phyloP scores from a whole-genome alignment of 2,113 vertebrate species.

The Noctilio leporinus region DNA sequence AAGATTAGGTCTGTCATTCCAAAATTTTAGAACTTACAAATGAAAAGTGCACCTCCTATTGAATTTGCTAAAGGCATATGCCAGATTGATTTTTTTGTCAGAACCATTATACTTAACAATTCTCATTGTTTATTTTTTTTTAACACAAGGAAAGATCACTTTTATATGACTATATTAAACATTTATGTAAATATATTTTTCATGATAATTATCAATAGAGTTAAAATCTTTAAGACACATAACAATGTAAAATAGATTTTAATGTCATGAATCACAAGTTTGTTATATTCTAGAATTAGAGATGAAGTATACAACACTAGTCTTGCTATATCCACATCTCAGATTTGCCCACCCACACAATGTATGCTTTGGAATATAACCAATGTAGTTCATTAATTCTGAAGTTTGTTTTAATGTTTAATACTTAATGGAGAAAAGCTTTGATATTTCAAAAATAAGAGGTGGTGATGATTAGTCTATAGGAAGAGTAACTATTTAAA shows the following conservation, averaged over 20 bases:
- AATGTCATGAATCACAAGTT: neutral
- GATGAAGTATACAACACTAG: fast-evolving
- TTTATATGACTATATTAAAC: neutral
- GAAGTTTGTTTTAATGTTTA: neutral
- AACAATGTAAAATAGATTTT: neutral
- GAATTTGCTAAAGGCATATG: neutral
- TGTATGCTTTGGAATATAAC: neutral
- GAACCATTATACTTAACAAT: neutral
- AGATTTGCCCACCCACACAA: neutral
- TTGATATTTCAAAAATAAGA: neutral
- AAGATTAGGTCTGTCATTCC: neutral
- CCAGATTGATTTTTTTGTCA: neutral
- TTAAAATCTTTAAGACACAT: neutral
- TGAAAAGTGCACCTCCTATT: neutral
- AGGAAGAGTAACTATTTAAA: neutral
- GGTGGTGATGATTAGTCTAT: neutral
- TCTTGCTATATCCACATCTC: neutral
- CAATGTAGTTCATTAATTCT: neutral
- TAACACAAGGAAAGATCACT: neutral
- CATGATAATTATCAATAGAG: neutral
- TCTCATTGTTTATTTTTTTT: neutral
- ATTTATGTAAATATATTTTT: neutral
- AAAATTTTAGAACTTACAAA: neutral
- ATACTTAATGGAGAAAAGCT: neutral
- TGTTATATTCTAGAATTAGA: neutral